phyloP scores from a whole-genome alignment of 2,888 invertebrate genomes.

The Agriopis marginaria region DNA sequence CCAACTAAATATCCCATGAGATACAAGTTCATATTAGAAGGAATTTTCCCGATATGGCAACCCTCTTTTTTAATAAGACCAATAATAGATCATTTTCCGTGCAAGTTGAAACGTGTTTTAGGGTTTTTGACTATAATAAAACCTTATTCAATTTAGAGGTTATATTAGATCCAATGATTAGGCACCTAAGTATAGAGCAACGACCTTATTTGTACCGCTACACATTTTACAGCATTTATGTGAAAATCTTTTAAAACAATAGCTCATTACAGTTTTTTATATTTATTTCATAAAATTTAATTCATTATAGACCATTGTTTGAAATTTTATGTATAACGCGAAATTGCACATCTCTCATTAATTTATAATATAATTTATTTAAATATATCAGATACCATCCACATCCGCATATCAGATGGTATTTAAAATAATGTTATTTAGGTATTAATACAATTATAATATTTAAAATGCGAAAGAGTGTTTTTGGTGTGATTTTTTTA shows the following conservation, averaged over 20 bases:
- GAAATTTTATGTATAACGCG: conserved; percentile 4
- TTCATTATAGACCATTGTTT: conserved; percentile 22
- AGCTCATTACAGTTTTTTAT: conserved; percentile 7
- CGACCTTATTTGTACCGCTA: conserved; percentile 6
- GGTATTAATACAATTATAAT: no score
- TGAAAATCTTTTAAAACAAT: conserved; percentile 18
- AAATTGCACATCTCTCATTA: neutral
- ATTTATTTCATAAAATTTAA: conserved; percentile 11
- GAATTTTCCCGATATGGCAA: conserved; percentile 1
- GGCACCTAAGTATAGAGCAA: conserved; percentile 6
- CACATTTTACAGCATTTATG: conserved; percentile 11
- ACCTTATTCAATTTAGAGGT: conserved; percentile 13
- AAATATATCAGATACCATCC: neutral
- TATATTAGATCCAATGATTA: conserved; percentile 9
- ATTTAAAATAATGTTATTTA: neutral
- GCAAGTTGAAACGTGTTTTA: conserved; percentile 27
- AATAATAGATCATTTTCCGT: conserved; percentile 22
- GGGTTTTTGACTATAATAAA: conserved; percentile 7
- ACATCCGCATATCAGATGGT: no score
- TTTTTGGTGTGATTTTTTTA: no score
- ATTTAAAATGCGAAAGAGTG: no score
- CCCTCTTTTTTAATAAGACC: conserved; percentile 6
- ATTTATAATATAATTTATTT: conserved; percentile 7
- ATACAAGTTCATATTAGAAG: neutral
- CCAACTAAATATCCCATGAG: no score